Evolutionary conservation across 2,113 vertebrate genomes (phyloP), one percentile per base, ranked within the genome.

Genomic region (Hucho hucho): DNA sequence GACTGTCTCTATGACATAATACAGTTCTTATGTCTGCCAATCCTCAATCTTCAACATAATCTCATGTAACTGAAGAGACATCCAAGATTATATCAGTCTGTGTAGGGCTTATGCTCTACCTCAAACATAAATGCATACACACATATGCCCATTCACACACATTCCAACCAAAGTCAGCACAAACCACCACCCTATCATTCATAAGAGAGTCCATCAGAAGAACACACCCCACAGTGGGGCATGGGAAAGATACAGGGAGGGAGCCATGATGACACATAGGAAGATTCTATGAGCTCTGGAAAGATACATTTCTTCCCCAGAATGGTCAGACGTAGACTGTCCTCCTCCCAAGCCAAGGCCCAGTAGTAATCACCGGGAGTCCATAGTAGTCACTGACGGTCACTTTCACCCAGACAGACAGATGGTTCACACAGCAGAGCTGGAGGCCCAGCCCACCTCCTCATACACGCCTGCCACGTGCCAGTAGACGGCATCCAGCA

Each of bases 391-490:
- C 24, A 22, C 6, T 16, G 22, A 20, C 75, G 63, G 70, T 26
- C 6, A 25, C 56, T 49, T 2, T 20, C 63, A 74, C n/a, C 26
- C 69, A 67, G 32, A 53, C 16, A 16, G 22, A 63, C 3, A 47
- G n/a, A 43, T 37, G n/a, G 11, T 90, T 97, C 94, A 96, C 91
- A 92, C 93, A 56, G 92, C 91, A 59, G 94, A 89, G 24, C 89
- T 91, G 72, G 95, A 90, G 0, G 58, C 67, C 95, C 95, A 98
- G 90, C 95, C 96, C 86, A 95, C 91, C 89, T 98, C 96, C 80
- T 96, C 93, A 81, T 99, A 98, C 53, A 94, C 87, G 0, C 93
- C 91, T 0, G 88, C 92, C 88, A 99, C 88, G 0, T 94, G 89
- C 75, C 86, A 93, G 92, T 79, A 96, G 90, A 98, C 84, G n/a